phyloP scores from a whole-genome alignment of 2,797 vertebrate species.

The Manis crassicaudata region DNA sequence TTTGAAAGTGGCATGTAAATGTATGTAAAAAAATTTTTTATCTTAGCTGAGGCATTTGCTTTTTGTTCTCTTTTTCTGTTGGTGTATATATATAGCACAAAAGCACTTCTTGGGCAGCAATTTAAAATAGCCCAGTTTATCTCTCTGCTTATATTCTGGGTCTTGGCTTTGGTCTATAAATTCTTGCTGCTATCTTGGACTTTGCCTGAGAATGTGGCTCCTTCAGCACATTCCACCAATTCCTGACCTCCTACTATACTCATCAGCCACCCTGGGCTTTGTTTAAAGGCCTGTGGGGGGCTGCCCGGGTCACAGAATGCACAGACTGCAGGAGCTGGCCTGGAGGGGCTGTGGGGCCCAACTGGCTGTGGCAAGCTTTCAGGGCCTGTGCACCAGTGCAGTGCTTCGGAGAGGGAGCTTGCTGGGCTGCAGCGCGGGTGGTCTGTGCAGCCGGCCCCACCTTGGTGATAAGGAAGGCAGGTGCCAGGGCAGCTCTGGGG shows the following conservation, averaged over 20 bases:
- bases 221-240: slow-evolving; percentile 43
- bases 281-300: neutral
- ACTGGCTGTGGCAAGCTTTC: neutral
- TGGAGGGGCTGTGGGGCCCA: neutral
- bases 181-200: slow-evolving; percentile 40
- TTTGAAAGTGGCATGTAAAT: slow-evolving; percentile 30
- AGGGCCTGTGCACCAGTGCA: accelerated
- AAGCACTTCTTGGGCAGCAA: slow-evolving; percentile 35
- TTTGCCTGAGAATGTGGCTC: slow-evolving; percentile 39
- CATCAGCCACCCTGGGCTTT: neutral
- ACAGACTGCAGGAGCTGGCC: neutral
- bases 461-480: neutral
- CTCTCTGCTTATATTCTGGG: neutral
- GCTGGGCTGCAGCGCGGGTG: accelerated
- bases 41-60: neutral
- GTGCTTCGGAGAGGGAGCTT: neutral
- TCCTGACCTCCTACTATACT: slow-evolving; percentile 41
- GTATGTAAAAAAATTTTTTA: slow-evolving; percentile 43
- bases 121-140: slow-evolving; percentile 37
- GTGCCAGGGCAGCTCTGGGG: neutral
- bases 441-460: too few species aligned
- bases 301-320: accelerated
- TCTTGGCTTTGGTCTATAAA: slow-evolving; percentile 53
- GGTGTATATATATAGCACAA: neutral
- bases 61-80: neutral